Conservation (phyloP, 2,797 vertebrate species). For the Austrolebias charrua region DNA sequence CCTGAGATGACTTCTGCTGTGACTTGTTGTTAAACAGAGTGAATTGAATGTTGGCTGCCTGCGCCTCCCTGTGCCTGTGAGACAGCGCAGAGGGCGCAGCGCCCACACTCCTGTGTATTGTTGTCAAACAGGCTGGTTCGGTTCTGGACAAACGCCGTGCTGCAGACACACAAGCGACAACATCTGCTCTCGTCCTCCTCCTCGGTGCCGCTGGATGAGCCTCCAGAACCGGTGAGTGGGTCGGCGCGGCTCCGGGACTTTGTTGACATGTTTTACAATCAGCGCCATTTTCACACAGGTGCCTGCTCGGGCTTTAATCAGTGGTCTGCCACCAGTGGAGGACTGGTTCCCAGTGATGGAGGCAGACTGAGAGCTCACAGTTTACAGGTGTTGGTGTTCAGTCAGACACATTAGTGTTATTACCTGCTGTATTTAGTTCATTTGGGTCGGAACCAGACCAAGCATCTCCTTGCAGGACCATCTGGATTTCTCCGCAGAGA, state of each 20-base stretch:
- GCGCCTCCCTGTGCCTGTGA: conserved; percentile 32
- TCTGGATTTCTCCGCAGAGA: too few species aligned
- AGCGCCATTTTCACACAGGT: conserved; percentile 82
- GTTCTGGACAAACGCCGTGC: conserved; percentile 16
- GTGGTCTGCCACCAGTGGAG: too few species aligned
- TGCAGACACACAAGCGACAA: conserved; percentile 23
- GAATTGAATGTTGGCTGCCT: too few species aligned
- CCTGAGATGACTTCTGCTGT: too few species aligned
- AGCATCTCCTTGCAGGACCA: too few species aligned
- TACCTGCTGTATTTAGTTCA: too few species aligned
- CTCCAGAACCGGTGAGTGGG: conserved; percentile 61
- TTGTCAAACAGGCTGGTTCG: conserved; percentile 35
- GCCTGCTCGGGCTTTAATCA: background rate
- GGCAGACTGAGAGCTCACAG: too few species aligned
- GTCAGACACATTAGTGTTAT: too few species aligned
- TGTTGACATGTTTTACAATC: conserved; percentile 39
- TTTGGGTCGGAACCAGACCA: too few species aligned
- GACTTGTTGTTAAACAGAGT: too few species aligned
- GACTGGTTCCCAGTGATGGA: too few species aligned
- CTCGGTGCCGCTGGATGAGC: conserved; percentile 23
- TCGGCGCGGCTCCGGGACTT: background rate
- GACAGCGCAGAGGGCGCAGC: conserved; percentile 13
- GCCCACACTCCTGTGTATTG: conserved; percentile 35
- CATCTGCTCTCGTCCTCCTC: conserved; percentile 1
- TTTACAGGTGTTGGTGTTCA: too few species aligned